Evolutionary conservation across 2,888 invertebrate species (phyloP).

Genomic region (Magallana nippona): DNA sequence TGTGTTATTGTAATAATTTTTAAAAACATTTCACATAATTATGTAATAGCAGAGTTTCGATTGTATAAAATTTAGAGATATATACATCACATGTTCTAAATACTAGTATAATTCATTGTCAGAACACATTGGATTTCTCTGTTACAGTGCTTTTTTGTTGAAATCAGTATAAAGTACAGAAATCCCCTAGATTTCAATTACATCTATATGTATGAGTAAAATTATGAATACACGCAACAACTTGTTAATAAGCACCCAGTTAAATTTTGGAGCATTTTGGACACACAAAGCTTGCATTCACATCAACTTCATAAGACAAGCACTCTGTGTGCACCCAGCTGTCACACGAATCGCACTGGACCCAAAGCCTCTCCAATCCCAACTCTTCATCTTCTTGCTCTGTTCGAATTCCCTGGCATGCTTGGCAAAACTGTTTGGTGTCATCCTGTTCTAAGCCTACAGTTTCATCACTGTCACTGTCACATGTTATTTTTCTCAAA

Average conservation of each 20-base stretch:
- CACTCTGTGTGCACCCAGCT: conserved; percentile 9
- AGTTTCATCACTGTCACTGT: conserved; percentile 16
- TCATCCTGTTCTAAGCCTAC: background rate
- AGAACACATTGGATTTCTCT: background rate
- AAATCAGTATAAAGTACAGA: background rate
- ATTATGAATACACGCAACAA: background rate
- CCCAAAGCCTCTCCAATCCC: conserved; percentile 3
- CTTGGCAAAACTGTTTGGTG: background rate
- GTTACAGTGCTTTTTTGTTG: background rate
- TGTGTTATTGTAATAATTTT: background rate
- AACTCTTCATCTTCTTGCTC: conserved; percentile 4
- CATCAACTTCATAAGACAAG: background rate
- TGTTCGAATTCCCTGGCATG: background rate
- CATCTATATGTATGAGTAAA: background rate
- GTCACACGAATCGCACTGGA: background rate
- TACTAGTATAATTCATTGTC: background rate
- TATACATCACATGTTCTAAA: background rate
- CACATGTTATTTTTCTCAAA: conserved; percentile 1
- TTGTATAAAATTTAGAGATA: background rate
- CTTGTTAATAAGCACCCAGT: background rate
- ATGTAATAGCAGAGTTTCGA: background rate
- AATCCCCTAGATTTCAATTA: background rate
- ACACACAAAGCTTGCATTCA: background rate
- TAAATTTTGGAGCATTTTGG: conserved; percentile 4
- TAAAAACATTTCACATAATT: background rate